Evolutionary conservation across 2,888 invertebrate species (phyloP).

Genomic region (Callyntrura sp.): DNA sequence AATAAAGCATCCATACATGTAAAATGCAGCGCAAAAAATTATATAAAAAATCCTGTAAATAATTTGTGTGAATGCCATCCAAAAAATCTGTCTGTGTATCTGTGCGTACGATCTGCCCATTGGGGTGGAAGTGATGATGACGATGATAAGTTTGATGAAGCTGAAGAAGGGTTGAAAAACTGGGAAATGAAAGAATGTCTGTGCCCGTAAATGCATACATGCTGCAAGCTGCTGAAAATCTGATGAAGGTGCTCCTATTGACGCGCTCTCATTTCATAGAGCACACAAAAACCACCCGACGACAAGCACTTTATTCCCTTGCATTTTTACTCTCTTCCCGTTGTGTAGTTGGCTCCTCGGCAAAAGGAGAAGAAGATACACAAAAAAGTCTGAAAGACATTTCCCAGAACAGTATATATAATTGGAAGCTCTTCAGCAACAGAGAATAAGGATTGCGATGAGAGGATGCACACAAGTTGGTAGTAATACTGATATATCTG

Average conservation of each 20-base stretch:
- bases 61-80: constrained; percentile 54
- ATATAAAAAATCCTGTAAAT: neutral
- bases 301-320: neutral
- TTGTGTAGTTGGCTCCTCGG: neutral
- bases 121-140: constrained; percentile 27
- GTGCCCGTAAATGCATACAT: constrained; percentile 45
- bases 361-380: constrained; percentile 19
- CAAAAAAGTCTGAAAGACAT: constrained; percentile 55
- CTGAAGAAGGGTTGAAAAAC: constrained; percentile 42
- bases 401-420: constrained; percentile 37
- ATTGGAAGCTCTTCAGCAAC: too few species aligned
- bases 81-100: constrained; percentile 4
- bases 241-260: constrained; percentile 50
- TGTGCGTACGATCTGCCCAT: constrained; percentile 52
- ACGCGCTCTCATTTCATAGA: constrained; percentile 13
- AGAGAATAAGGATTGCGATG: too few species aligned
- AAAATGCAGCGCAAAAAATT: constrained; percentile 20
- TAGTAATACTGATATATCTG: too few species aligned
- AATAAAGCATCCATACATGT: too few species aligned
- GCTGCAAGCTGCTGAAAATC: constrained; percentile 19
- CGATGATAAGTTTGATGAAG: constrained; percentile 57
- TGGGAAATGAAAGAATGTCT: neutral
- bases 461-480: too few species aligned
- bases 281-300: neutral
- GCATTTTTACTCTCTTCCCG: neutral